Conservation (phyloP, 2,888 invertebrate species). For the Lithophane semibrunnea region DNA sequence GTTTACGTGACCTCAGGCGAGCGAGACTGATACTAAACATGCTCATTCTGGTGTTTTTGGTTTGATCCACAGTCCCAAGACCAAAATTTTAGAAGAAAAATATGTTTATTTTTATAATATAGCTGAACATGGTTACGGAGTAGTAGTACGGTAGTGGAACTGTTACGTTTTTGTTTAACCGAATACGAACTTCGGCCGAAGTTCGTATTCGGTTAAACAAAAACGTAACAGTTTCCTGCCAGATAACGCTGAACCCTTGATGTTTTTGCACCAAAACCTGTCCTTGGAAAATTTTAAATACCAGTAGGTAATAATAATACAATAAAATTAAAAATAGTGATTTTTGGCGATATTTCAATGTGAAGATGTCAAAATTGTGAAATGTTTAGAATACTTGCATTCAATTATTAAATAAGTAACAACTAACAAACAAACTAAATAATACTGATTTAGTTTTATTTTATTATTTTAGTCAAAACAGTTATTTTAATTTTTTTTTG, state of each 20-base stretch:
- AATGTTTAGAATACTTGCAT: neutral
- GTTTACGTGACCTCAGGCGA: conserved; percentile 44
- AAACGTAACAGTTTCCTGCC: too few species aligned
- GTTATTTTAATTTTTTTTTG: neutral
- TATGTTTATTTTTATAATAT: neutral
- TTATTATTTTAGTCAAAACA: neutral
- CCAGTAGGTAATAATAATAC: too few species aligned
- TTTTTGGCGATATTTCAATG: too few species aligned
- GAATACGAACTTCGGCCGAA: too few species aligned
- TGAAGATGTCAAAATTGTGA: neutral
- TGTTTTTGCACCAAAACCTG: too few species aligned
- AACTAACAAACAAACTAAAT: neutral
- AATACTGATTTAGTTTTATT: neutral
- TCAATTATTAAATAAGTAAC: neutral
- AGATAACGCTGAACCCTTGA: too few species aligned
- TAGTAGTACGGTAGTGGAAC: too few species aligned
- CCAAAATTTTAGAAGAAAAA: neutral
- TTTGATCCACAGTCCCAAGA: conserved; percentile 14
- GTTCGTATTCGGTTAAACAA: too few species aligned
- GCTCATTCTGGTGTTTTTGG: conserved; percentile 21
- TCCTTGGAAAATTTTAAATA: too few species aligned
- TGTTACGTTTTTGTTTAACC: too few species aligned
- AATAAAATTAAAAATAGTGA: too few species aligned
- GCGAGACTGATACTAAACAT: conserved; percentile 36
- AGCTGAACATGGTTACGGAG: too few species aligned